Conservation (phyloP, 1,140 invertebrate genomes). For the Leptinotarsa texana region DNA sequence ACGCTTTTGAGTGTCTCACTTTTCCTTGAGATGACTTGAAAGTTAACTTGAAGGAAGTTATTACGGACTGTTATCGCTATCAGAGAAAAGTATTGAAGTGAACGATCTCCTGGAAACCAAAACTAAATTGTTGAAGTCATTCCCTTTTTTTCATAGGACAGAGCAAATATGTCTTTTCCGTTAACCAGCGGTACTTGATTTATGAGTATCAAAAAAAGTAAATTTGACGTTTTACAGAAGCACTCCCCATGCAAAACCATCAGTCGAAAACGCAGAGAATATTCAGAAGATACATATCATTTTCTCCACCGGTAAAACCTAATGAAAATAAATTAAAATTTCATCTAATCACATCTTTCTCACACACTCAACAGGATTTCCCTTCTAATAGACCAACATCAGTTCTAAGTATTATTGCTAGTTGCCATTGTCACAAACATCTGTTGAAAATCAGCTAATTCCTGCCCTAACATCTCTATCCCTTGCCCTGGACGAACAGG, state of each 20-base stretch:
- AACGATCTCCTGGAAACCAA: neutral
- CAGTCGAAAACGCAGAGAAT: neutral
- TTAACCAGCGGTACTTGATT: no score
- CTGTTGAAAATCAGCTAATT: conserved; percentile 55
- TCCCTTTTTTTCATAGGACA: no score
- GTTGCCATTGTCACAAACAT: conserved; percentile 56
- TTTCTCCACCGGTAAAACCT: neutral
- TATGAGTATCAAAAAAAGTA: no score
- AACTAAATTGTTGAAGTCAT: no score
- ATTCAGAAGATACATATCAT: neutral
- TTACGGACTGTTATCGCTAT: no score
- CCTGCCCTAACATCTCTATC: conserved; percentile 54
- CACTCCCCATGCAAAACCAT: neutral
- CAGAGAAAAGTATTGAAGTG: neutral
- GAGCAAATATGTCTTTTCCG: no score
- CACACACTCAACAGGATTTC: conserved; percentile 20
- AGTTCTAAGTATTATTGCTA: conserved; percentile 55
- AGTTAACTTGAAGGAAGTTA: no score
- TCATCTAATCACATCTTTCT: conserved; percentile 24
- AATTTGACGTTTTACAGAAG: neutral
- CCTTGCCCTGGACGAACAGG: conserved; percentile 39
- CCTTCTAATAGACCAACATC: neutral
- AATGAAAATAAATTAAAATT: conserved; percentile 27
- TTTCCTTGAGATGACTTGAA: no score
- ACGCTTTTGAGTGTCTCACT: no score